Evolutionary conservation across 2,888 invertebrate genomes (phyloP), one percentile per base, ranked within the genome.

Genomic region (Thyatira batis): DNA sequence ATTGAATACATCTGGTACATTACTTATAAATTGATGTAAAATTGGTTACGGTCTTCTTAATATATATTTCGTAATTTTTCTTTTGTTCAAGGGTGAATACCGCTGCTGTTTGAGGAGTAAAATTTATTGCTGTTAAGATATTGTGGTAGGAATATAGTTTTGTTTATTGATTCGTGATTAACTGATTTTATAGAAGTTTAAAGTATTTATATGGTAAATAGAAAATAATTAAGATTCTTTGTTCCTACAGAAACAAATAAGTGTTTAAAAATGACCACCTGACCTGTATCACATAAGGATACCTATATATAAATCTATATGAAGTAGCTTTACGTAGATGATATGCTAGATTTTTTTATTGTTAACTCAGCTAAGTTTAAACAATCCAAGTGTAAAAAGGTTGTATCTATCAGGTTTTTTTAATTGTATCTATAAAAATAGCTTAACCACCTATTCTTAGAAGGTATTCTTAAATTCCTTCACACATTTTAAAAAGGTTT

Each of bases 401-500:
- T 30, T 8, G 8, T 8, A 10, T 30, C 30, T 30, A 30, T 8
- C 10, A 11, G 30, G 30, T 30, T 30, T 30, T 30, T 11, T 33
- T 33, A 45, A 23, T 4, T 20, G 20, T 20, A 20, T 20, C 8
- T 20, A 11, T 9, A 10, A 20, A 20, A 28, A 46, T 27, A 27
- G 13, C 9, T 17, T 1, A 13, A 17, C n/a, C 4, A 28, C 1
- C n/a, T 27, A 20, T 48, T 48, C 20, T 51, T 54, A 54, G 58
- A 60, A 68, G 46, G 55, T 58, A 66, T 69, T 70, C 59, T 55
- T 60, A 64, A 64, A 70, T 67, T 64, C 60, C 59, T 58, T 53
- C 54, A 57, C 39, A 60, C 49, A 59, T 69, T 70, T 69, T 69
- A 69, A 49, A 62, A 58, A 60, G 54, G 69, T 75, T 74, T 78